Conservation (phyloP, 2,113 vertebrate species). For the Tiliqua scincoides region DNA sequence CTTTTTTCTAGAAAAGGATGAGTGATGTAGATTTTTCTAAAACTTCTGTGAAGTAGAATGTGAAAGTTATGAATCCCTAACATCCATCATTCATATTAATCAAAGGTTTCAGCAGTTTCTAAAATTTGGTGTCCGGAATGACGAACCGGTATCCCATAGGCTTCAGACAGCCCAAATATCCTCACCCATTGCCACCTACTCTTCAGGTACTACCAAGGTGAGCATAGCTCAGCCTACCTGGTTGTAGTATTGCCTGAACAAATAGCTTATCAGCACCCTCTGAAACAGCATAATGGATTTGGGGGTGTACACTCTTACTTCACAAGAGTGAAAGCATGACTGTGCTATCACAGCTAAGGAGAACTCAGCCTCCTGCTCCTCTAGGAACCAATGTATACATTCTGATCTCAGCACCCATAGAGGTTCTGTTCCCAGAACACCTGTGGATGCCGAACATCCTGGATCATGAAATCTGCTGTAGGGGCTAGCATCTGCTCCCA, state of each 20-base stretch:
- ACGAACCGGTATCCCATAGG: not conserved
- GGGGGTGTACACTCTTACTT: not conserved
- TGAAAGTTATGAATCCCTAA: not conserved
- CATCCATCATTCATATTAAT: not conserved
- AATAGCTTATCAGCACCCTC: not conserved
- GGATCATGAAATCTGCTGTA: too few relatives aligned
- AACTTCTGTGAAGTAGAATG: not conserved
- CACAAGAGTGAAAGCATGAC: not conserved
- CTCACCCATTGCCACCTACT: not conserved
- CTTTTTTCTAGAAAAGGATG: conserved; percentile 10
- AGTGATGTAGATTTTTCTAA: not conserved
- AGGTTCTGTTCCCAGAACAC: too few relatives aligned
- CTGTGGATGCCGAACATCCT: too few relatives aligned
- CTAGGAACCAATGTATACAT: not conserved
- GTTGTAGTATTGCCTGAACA: not conserved
- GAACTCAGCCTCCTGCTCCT: not conserved
- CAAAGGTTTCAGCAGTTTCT: not conserved
- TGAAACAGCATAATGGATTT: not conserved
- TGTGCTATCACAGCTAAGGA: too few relatives aligned
- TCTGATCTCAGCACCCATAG: too few relatives aligned
- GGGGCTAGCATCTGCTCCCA: too few relatives aligned
- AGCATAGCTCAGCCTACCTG: not conserved
- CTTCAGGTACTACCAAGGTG: not conserved
- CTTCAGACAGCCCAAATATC: not conserved
- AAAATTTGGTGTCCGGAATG: not conserved